A percentile compares a stretch with the other conserved stretches of the same genome.
Evolutionary conservation across 2,888 invertebrate species (phyloP).

Genomic region (Phengaris alcon): DNA sequence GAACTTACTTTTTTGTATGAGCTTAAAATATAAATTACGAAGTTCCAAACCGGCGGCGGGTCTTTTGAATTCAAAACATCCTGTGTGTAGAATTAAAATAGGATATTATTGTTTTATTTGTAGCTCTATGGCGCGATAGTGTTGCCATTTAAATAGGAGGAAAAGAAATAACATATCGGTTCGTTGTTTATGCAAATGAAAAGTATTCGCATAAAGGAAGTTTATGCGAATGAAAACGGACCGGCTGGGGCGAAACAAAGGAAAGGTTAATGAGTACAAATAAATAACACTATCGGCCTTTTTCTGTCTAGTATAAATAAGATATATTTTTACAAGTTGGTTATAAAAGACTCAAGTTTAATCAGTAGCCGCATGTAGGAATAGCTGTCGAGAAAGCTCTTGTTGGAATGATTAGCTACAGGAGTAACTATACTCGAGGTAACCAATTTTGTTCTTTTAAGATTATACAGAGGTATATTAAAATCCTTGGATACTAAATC

Average conservation of each 20-base stretch:
- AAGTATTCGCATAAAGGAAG: no score
- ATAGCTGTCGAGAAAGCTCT: no score
- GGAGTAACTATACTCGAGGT: no score
- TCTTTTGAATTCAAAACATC: neutral
- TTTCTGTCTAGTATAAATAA: no score
- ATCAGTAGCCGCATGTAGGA: no score
- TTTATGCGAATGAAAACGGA: slow-evolving; percentile 16
- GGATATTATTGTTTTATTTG: neutral
- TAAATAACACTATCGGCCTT: neutral
- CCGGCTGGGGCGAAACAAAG: slow-evolving; percentile 16
- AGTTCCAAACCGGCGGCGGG: neutral
- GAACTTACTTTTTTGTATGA: neutral
- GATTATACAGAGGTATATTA: no score
- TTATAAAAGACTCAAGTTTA: no score
- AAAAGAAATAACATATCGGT: slow-evolving; percentile 21
- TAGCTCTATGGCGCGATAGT: neutral
- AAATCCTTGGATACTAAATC: no score
- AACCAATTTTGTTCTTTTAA: no score
- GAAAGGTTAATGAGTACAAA: slow-evolving; percentile 14
- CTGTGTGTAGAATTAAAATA: neutral
- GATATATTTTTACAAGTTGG: no score
- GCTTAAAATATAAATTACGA: neutral
- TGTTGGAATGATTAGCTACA: no score
- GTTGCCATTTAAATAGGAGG: slow-evolving; percentile 2
- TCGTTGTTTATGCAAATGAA: slow-evolving; percentile 23